Conservation (phyloP, 2,113 vertebrate species). For the Corythornis cristatus region DNA sequence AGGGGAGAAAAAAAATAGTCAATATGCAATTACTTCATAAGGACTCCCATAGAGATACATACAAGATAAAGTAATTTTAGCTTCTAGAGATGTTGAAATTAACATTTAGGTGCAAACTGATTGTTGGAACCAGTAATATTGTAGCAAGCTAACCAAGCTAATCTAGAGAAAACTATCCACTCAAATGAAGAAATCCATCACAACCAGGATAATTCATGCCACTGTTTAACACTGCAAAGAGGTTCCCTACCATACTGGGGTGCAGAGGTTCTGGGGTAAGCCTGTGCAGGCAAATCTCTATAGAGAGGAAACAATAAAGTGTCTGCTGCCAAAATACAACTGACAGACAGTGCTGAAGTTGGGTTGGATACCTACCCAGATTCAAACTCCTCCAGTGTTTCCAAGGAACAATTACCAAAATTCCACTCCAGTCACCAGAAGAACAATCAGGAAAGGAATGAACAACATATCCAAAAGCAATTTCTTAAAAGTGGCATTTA, state of each 20-base stretch:
- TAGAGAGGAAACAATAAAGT: background rate
- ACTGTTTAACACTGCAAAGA: background rate
- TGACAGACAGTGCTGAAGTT: background rate
- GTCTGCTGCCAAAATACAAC: background rate
- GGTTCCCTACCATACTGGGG: background rate
- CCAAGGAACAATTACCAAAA: background rate
- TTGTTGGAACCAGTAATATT: background rate
- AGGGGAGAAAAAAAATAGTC: background rate
- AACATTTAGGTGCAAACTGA: background rate
- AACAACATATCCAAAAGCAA: conserved; percentile 20
- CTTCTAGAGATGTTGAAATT: background rate
- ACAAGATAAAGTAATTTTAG: background rate
- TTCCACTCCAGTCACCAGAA: background rate
- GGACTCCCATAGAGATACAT: background rate
- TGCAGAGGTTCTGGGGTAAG: background rate
- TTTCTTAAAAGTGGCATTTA: conserved; percentile 21
- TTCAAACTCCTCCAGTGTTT: background rate
- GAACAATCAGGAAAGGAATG: background rate
- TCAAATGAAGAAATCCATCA: background rate
- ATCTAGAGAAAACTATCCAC: background rate
- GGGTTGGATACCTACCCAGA: background rate
- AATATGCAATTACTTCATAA: background rate
- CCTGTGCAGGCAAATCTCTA: background rate
- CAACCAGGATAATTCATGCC: background rate
- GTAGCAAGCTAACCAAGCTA: background rate